Evolutionary conservation across 2,113 vertebrate species (phyloP), one percentile per base, ranked within the genome.

Genomic region (Speoplatyrhinus poulsoni): DNA sequence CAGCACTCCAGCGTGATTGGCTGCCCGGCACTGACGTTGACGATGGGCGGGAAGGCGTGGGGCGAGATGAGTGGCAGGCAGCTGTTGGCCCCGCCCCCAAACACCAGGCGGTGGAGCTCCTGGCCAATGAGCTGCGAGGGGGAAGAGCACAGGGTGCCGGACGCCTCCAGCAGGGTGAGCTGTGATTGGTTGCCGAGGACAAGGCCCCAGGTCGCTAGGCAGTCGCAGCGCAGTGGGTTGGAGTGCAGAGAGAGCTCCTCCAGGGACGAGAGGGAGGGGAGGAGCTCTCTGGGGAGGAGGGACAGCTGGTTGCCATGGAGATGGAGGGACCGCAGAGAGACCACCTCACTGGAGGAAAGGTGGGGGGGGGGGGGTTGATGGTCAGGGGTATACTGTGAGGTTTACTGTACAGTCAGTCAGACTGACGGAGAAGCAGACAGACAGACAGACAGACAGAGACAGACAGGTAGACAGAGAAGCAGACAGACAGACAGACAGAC

Each of bases 161-260:
- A 83, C 46, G 92, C 72, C 69, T 94, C 94, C 3, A 93, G 79
- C 58, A 94, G 61, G 55, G 86, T 92, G 7, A 94, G 73, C 9
- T 79, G 84, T 0, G 93, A 92, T 33, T 87, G 90, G 62, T 88
- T 93, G 33, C 90, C 87, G 0, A 94, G 79, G 63, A 89, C 71
- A 15, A 86, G 83, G 15, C 87, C 87, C 94, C 94, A 94, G n/a
- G 86, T 88, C 26, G 86, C 72, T 12, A 92, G 89, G 69, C 94
- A 94, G 70, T 95, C 93, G 9, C 94, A 95, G 15, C 93, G 89
- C 46, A 95, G 83, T 0, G 93, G 94, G 84, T 94, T 94, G 12
- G 92, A 92, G 67, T 93, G 88, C 0, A 95, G 82, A 3, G 86
- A 86, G 19, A 92, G 64, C 73, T 93, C 85, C 67, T 93, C 91